Evolutionary conservation across 2,797 vertebrate species (phyloP).

Genomic region (Ctenopoma kingsleyae): DNA sequence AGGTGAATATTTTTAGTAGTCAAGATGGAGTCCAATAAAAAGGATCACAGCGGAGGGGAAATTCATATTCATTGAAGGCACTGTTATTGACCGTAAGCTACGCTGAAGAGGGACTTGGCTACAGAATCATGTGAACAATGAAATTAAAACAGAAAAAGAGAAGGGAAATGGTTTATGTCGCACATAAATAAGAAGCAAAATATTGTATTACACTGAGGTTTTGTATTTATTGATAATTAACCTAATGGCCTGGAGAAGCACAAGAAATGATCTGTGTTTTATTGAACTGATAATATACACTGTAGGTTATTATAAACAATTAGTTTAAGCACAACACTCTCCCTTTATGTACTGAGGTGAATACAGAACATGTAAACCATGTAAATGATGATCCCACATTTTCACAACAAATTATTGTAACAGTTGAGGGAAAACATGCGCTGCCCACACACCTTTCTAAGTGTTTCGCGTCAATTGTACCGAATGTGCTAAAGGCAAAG

Average conservation of each 20-base stretch:
- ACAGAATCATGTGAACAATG: slow-evolving; percentile 19
- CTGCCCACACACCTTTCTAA: slow-evolving; percentile 52
- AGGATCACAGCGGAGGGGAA: slow-evolving; percentile 32
- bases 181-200: slow-evolving; percentile 5
- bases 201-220: neutral
- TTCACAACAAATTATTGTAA: slow-evolving; percentile 45
- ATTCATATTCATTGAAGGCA: slow-evolving; percentile 37
- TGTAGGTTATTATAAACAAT: slow-evolving; percentile 24
- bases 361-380: slow-evolving; percentile 20
- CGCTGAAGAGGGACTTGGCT: neutral
- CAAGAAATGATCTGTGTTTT: neutral
- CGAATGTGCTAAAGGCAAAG: slow-evolving; percentile 47
- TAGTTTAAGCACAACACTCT: slow-evolving; percentile 15
- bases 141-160: slow-evolving; percentile 18
- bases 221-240: slow-evolving; percentile 31
- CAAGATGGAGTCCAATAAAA: slow-evolving; percentile 44
- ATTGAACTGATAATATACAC: slow-evolving; percentile 18
- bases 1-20: slow-evolving; percentile 49
- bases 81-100: slow-evolving; percentile 42
- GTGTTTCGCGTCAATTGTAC: slow-evolving; percentile 49
- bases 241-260: neutral
- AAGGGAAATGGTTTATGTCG: neutral
- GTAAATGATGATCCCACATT: slow-evolving; percentile 24
- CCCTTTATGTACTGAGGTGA: slow-evolving; percentile 12
- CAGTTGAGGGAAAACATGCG: slow-evolving; percentile 27